Evolutionary conservation across 2,113 vertebrate species (phyloP).

Genomic region (Tychaedon coryphoeus): DNA sequence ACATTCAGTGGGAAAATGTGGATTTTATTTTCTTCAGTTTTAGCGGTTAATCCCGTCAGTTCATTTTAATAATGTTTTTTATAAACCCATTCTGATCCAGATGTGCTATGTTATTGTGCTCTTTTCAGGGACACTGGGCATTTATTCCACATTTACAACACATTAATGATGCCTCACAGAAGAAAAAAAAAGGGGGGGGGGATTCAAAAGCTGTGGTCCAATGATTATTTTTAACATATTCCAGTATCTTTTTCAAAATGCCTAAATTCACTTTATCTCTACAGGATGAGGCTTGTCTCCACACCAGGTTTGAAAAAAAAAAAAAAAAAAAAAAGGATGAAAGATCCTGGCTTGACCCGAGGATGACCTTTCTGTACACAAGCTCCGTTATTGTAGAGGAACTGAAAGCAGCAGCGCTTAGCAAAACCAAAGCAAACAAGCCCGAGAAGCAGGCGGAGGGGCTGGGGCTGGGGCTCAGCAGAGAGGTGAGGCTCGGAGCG

Average conservation of each 20-base stretch:
- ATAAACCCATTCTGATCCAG: constrained; percentile 33
- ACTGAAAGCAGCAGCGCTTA: constrained; percentile 62
- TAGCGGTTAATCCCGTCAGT: constrained; percentile 15
- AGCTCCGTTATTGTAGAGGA: constrained; percentile 54
- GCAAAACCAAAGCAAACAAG: constrained; percentile 60
- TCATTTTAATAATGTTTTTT: constrained; percentile 41
- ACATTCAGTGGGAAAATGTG: constrained; percentile 30
- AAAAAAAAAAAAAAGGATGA: neutral
- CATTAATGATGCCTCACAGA: neutral
- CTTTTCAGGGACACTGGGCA: neutral
- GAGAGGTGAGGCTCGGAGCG: neutral
- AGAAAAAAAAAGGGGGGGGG: neutral
- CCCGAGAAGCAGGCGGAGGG: neutral
- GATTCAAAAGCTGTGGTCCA: neutral
- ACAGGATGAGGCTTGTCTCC: constrained; percentile 25
- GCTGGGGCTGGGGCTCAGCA: fast-evolving
- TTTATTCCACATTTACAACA: neutral
- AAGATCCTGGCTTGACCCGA: constrained; percentile 56
- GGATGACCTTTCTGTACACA: constrained; percentile 52
- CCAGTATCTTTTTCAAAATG: neutral
- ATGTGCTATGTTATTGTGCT: constrained; percentile 15
- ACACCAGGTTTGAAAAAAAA: constrained; percentile 11
- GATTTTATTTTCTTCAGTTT: constrained; percentile 46
- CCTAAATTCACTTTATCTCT: neutral
- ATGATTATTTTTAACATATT: neutral